Base-by-base conservation (phyloP, 2,113 vertebrate species). In the Bostrychus sinensis region DNA sequence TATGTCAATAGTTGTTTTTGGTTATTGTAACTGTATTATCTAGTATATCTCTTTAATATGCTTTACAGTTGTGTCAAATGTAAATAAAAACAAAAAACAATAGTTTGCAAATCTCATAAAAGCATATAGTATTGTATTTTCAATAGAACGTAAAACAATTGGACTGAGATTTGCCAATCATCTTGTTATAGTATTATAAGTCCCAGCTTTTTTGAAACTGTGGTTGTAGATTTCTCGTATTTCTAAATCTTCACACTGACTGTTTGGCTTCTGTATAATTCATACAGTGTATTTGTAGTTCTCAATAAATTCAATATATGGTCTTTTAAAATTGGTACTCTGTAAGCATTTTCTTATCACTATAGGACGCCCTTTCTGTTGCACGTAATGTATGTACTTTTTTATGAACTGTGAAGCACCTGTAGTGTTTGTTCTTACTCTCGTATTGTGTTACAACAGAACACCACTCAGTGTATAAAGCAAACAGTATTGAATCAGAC, bases 401-500 rank as follows among this genome's bases (percentile, higher is more conserved):
- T n/a, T n/a, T n/a, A n/a, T n/a, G n/a, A n/a, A n/a, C n/a, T n/a
- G n/a, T n/a, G n/a, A n/a, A n/a, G n/a, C n/a, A n/a, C n/a, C n/a
- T 32, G 30, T 7, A 32, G 8, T 32, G 8, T 32, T 3, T 32
- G 5, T 32, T 39, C 13, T 39, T 39, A 39, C 13, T 13, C 14
- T 4, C 23, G 32, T 41, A 39, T 62, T 57, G 36, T 75, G n/a
- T n/a, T n/a, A n/a, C 30, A 63, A 62, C 66, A 42, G 28, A 54
- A 53, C 36, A 58, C 38, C 17, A 23, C 3, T 2, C 34, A n/a
- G 20, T 0, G 42, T 1, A 2, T 55, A 42, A 6, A 0, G 22
- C 10, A 58, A 58, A 19, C 16, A 20, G 56, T 60, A 50, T 60
- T 65, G 43, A 65, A 84, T 66, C 51, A 72, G n/a, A n/a, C n/a